Evolutionary conservation across 2,113 vertebrate genomes (phyloP), one percentile per base, ranked within the genome.

Genomic region (Sylvia atricapilla): DNA sequence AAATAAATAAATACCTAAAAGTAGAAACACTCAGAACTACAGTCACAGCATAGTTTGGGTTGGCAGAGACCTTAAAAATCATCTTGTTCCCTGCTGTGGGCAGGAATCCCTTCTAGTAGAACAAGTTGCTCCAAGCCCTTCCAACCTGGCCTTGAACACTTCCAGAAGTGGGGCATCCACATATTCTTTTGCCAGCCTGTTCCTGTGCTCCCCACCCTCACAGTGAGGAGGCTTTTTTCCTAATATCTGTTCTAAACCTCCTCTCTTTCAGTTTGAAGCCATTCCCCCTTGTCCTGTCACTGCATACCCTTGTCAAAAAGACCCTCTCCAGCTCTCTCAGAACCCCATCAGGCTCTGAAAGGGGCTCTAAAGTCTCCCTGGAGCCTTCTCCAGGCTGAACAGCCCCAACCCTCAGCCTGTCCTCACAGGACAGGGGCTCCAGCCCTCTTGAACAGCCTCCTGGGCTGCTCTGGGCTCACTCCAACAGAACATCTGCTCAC

Each of bases 331-430:
- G 9, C 1, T 50, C 22, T 37, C 59, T 7, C 9, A 18, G 52
- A 44, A 8, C 31, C 27, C 31, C 0, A 0, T 4, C 2, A 50
- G 43, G 37, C 31, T 15, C 31, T 44, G 76, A 12, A 37, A 66
- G 27, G 33, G 23, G 27, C 37, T 81, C 44, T 28, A 5, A 33
- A 37, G 12, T 58, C 27, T 66, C 44, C 22, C 18, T 11, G 18
- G 44, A 43, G 15, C 37, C 22, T 44, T 66, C 37, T 66, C 44
- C 60, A 37, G 37, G 33, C 8, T 81, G 23, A 52, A 9, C 60
- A 67, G 6, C 6, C 37, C 33, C 33, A 52, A 2, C 7, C 52
- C 68, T 27, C 67, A 73, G 67, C 24, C 49, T 35, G 49, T 31
- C 24, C 43, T 41, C n/a, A 41, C 30, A 55, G 41, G 7, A 80